Evolutionary conservation across 2,888 invertebrate genomes (phyloP).

Genomic region (Brenthis hecate): DNA sequence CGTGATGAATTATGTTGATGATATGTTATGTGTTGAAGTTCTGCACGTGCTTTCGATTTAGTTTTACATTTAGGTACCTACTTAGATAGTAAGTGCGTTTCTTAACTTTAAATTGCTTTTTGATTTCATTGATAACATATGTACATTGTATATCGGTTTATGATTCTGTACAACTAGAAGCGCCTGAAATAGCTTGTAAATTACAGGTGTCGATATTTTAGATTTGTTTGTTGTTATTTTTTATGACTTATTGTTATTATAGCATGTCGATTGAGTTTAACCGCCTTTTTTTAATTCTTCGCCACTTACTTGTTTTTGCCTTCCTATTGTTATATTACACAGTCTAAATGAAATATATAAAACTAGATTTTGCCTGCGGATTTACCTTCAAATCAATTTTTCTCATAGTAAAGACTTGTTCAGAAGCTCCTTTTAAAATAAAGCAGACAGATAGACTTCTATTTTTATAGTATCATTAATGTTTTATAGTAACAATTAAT

Average conservation of each 20-base stretch:
- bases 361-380: slow-evolving; percentile 5
- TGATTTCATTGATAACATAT: too few relatives aligned
- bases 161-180: background rate
- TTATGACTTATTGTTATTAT: slow-evolving; percentile 9
- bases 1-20: too few relatives aligned
- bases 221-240: slow-evolving; percentile 5
- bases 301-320: slow-evolving; percentile 6
- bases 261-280: slow-evolving; percentile 11
- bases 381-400: background rate
- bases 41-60: too few relatives aligned
- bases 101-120: too few relatives aligned
- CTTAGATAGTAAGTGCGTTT: too few relatives aligned
- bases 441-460: too few relatives aligned
- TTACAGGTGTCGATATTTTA: slow-evolving; percentile 5
- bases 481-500: background rate
- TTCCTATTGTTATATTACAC: slow-evolving; percentile 11
- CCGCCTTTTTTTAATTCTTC: slow-evolving; percentile 14
- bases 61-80: too few relatives aligned
- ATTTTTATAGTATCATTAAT: background rate
- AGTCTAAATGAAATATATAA: background rate
- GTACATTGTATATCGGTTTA: too few relatives aligned
- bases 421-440: too few relatives aligned
- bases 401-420: too few relatives aligned
- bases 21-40: too few relatives aligned
- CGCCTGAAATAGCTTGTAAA: slow-evolving; percentile 4